Evolutionary conservation across 1,140 invertebrate species (phyloP).

Genomic region (Aphaenogaster ashmeadi): DNA sequence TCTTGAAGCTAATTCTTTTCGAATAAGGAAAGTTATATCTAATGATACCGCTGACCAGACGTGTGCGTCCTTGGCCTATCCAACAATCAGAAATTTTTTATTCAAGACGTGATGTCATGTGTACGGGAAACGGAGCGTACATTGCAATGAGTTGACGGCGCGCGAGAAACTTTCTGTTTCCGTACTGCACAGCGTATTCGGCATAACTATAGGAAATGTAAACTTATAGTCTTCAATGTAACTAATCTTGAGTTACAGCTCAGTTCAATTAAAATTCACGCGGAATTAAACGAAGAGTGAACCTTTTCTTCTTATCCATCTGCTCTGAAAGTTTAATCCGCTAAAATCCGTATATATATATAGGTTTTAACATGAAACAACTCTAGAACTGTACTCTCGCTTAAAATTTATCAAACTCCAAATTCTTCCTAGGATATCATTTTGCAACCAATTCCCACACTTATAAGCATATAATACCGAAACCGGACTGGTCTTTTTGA

Average conservation of each 20-base stretch:
- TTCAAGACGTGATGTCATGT: slow-evolving; percentile 61
- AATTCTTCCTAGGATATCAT: not conserved
- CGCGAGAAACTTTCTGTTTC: slow-evolving; percentile 53
- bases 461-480: not conserved
- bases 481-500: not conserved
- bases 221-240: not conserved
- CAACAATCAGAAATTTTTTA: slow-evolving; percentile 53
- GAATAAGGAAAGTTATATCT: not conserved
- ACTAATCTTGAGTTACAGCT: not conserved
- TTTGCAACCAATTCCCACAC: not conserved
- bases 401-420: not conserved
- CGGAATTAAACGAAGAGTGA: not conserved
- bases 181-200: not conserved
- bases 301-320: not conserved
- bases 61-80: slow-evolving; percentile 49
- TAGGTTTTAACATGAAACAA: not conserved
- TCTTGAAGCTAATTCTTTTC: not conserved
- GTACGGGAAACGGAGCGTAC: slow-evolving; percentile 55
- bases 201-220: not conserved
- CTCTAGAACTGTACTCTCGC: not conserved
- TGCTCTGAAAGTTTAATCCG: not conserved
- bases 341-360: not conserved
- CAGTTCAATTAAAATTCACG: not conserved
- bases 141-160: slow-evolving; percentile 6
- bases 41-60: not conserved